These are phyloP conservation scores for Oreamnos americanus DNA, from an alignment of 2,113 vertebrate species.

Conservation along the genomic window DNA sequence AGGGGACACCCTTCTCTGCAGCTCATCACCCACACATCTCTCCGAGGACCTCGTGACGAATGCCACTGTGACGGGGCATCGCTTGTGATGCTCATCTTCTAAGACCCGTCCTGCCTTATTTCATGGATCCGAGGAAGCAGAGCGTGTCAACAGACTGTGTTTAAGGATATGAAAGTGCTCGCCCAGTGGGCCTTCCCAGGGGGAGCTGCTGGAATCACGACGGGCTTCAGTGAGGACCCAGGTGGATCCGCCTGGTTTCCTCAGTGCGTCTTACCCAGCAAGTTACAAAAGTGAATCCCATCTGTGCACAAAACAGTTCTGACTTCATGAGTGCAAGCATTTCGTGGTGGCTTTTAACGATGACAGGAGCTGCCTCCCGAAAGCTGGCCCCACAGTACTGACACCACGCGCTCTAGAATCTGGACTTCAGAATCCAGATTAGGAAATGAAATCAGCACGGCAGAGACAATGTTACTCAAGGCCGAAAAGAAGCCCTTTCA, in stretches of 20 bases:
- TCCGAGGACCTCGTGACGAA: accelerated
- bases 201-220: neutral
- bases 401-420: accelerated
- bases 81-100: accelerated
- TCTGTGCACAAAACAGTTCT: neutral
- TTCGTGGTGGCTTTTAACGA: accelerated
- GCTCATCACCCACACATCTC: no score
- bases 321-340: neutral
- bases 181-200: accelerated
- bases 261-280: neutral
- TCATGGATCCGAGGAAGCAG: accelerated
- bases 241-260: accelerated
- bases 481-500: neutral
- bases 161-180: accelerated
- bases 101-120: accelerated
- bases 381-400: accelerated
- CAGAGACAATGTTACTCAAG: accelerated
- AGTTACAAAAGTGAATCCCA: no score
- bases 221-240: accelerated
- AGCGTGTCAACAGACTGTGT: accelerated
- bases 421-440: accelerated
- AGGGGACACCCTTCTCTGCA: accelerated
- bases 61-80: accelerated
- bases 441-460: accelerated
- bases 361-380: accelerated